phyloP scores from a whole-genome alignment of 1,140 invertebrate species.

The Druon quercuslanigerum region DNA sequence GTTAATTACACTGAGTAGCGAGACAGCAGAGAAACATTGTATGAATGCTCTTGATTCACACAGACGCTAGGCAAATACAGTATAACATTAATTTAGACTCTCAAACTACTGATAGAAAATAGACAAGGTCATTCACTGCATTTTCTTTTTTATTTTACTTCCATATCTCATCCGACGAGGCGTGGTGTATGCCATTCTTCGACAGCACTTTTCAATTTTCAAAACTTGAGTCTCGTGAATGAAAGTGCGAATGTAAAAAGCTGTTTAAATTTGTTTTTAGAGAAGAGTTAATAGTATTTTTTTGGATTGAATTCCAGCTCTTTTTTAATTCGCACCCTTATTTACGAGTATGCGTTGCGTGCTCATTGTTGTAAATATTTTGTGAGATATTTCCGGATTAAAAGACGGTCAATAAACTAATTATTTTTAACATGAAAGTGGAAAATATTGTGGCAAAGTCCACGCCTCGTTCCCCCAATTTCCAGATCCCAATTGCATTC shows the following conservation, averaged over 20 bases:
- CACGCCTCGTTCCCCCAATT: conserved; percentile 4
- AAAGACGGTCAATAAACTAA: conserved; percentile 27
- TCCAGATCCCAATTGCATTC: not conserved
- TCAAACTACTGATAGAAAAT: conserved; percentile 71
- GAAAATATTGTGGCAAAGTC: conserved; percentile 9
- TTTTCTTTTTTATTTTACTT: conserved; percentile 53
- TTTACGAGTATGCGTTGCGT: not conserved
- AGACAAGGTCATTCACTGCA: conserved; percentile 70
- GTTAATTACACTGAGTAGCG: conserved; percentile 51
- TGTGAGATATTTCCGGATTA: conserved; percentile 20
- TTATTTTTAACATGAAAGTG: conserved; percentile 1
- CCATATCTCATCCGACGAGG: conserved; percentile 39
- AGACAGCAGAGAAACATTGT: conserved; percentile 55
- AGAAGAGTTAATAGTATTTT: not conserved
- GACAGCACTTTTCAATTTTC: not conserved
- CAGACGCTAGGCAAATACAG: conserved; percentile 65
- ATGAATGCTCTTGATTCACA: conserved; percentile 62
- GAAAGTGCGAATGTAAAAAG: not conserved
- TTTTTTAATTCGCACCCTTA: not conserved
- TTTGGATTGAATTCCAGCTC: not conserved
- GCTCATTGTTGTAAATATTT: conserved; percentile 29
- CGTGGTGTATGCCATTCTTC: conserved; percentile 14
- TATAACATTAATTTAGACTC: conserved; percentile 69
- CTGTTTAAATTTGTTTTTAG: not conserved
- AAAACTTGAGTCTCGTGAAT: conserved; percentile 9